Percentiles rank a stretch among this genome's conserved stretches.
Evolutionary conservation across 2,888 invertebrate species (phyloP).

Genomic region (Mayetiola destructor): DNA sequence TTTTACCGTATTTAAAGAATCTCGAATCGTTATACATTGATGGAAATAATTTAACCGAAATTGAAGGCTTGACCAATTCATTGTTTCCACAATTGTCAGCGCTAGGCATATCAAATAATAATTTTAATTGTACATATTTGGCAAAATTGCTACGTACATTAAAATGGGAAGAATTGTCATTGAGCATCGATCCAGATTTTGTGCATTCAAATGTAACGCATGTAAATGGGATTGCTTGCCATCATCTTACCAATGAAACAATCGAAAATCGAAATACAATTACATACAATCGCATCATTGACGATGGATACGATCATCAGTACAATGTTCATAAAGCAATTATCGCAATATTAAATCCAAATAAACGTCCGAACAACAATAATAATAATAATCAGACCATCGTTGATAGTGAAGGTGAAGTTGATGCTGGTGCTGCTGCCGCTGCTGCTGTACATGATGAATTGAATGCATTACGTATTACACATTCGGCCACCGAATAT

Average conservation of each 20-base stretch:
- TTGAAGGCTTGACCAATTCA: constrained; percentile 24
- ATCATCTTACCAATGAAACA: background rate
- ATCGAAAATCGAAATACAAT: background rate
- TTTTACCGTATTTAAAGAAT: constrained; percentile 30
- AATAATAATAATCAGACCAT: background rate
- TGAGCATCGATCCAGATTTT: constrained; percentile 1
- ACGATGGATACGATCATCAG: background rate
- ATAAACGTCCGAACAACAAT: background rate
- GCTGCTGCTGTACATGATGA: background rate
- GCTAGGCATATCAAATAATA: background rate
- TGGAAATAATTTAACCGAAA: constrained; percentile 29
- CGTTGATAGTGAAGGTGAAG: background rate
- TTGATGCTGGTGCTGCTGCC: no score
- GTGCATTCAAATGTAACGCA: background rate
- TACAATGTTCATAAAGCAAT: constrained; percentile 2
- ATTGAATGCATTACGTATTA: background rate
- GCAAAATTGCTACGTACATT: background rate
- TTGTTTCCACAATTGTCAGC: constrained; percentile 17
- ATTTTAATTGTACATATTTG: constrained; percentile 13
- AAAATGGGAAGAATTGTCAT: background rate
- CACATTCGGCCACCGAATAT: background rate
- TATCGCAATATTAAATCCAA: background rate
- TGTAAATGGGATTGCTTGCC: constrained; percentile 7
- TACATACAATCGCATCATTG: background rate
- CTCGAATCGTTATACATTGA: constrained; percentile 29